A percentile compares a stretch with the other conserved stretches of the same genome.
Conservation (phyloP, 2,113 vertebrate genomes). For the Syngnathoides biaculeatus region DNA sequence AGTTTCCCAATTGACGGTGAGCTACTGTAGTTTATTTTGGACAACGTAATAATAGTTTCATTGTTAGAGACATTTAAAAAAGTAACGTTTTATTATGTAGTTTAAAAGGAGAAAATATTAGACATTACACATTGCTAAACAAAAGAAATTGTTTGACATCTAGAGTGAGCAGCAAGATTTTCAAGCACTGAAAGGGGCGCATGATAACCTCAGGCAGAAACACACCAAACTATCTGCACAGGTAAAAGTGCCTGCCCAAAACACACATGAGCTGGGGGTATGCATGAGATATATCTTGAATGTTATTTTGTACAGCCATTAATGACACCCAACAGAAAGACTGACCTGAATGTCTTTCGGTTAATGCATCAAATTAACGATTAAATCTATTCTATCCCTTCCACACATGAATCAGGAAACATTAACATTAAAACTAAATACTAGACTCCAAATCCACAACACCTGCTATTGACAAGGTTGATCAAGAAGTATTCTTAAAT, state of each 20-base stretch:
- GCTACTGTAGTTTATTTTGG: conserved; percentile 77
- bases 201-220: conserved; percentile 58
- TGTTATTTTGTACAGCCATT: not conserved
- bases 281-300: not conserved
- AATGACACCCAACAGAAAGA: not conserved
- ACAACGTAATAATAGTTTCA: conserved; percentile 53
- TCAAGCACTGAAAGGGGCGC: conserved; percentile 61
- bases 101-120: not conserved
- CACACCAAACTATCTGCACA: conserved; percentile 43
- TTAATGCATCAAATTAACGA: not conserved
- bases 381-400: not conserved
- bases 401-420: not conserved
- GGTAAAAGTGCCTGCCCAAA: conserved; percentile 43
- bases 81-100: not conserved
- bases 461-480: not conserved
- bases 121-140: conserved; percentile 12
- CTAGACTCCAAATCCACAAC: not conserved
- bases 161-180: conserved; percentile 66
- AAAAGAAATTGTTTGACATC: conserved; percentile 68
- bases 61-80: not conserved
- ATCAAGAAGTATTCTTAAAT: not conserved
- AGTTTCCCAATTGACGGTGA: conserved; percentile 81
- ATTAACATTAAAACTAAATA: not conserved
- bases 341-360: not conserved
- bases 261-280: conserved; percentile 62